A percentile compares a stretch with the other conserved stretches of the same genome.
Evolutionary conservation across 2,797 vertebrate species (phyloP).

Genomic region (Tenualosa thibaudeaui): DNA sequence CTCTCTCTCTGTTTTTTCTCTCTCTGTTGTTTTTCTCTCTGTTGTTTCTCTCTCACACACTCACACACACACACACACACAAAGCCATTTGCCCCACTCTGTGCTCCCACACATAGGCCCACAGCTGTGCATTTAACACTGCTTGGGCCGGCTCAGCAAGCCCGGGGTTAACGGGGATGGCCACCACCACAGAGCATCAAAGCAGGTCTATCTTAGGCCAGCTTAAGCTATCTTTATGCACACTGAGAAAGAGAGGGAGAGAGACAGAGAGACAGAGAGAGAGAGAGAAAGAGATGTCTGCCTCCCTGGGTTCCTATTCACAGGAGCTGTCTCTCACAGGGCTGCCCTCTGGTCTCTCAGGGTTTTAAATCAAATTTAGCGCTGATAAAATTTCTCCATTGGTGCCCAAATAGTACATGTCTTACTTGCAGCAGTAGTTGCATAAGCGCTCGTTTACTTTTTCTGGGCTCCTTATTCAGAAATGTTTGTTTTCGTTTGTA

Average conservation of each 20-base stretch:
- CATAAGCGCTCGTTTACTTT: background rate
- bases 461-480: background rate
- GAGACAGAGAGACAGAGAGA: background rate
- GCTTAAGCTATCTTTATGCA: background rate
- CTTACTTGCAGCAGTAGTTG: background rate
- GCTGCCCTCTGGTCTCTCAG: background rate
- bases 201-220: background rate
- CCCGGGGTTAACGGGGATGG: background rate
- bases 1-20: too few relatives aligned
- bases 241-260: background rate
- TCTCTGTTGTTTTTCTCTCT: too few relatives aligned
- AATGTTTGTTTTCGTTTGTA: background rate
- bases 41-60: background rate
- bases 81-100: background rate
- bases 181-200: background rate
- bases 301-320: background rate
- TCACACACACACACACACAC: constrained; percentile 11
- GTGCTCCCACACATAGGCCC: constrained; percentile 8
- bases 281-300: too few relatives aligned
- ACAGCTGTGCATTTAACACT: background rate
- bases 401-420: background rate
- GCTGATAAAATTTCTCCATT: background rate
- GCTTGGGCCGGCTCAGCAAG: background rate
- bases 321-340: background rate
- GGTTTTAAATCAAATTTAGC: background rate